Evolutionary conservation across 1,140 invertebrate genomes (phyloP).

Genomic region (Lineus longissimus): DNA sequence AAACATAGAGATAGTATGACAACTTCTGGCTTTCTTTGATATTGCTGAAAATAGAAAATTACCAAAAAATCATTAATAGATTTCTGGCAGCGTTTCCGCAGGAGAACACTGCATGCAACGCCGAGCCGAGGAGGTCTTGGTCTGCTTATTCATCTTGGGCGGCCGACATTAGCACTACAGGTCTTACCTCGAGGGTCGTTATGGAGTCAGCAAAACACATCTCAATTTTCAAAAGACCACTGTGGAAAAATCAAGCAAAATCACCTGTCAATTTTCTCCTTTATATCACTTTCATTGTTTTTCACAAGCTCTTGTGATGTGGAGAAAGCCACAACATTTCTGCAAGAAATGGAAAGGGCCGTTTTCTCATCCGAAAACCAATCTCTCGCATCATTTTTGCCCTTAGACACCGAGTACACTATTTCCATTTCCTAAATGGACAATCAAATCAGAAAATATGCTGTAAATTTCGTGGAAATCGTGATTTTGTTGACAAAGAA

Average conservation of each 20-base stretch:
- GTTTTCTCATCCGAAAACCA: background rate
- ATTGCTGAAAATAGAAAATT: background rate
- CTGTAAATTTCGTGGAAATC: too few species aligned
- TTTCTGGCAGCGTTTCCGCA: too few species aligned
- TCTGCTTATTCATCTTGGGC: too few species aligned
- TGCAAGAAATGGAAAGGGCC: background rate
- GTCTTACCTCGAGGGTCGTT: too few species aligned
- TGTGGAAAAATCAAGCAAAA: background rate
- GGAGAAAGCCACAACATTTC: conserved; percentile 1
- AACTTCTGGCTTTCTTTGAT: background rate
- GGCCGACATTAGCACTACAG: too few species aligned
- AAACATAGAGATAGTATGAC: conserved; percentile 17
- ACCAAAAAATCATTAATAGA: background rate
- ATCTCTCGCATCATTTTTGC: background rate
- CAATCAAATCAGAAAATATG: background rate
- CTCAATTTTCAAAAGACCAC: too few species aligned
- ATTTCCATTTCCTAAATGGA: background rate
- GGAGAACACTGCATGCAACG: too few species aligned
- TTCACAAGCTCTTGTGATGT: background rate
- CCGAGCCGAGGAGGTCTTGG: too few species aligned
- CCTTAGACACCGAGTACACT: background rate
- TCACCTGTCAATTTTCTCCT: background rate
- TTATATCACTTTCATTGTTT: background rate
- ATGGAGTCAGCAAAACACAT: too few species aligned
- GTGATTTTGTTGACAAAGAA: too few species aligned